Evolutionary conservation across 2,888 invertebrate species (phyloP).

Genomic region (Drosophila algonquin): DNA sequence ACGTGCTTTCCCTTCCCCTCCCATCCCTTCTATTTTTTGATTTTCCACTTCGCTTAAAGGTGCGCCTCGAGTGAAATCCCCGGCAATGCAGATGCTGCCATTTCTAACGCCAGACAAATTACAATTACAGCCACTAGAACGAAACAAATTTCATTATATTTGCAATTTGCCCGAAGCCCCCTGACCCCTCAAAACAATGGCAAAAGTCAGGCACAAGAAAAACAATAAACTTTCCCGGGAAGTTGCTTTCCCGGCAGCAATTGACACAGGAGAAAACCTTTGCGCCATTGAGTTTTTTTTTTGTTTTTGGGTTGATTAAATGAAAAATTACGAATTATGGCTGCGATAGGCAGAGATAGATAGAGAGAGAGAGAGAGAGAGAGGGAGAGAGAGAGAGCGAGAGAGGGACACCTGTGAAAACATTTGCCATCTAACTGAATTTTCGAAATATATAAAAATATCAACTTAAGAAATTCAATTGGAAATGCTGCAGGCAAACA

Average conservation of each 20-base stretch:
- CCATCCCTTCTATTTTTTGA: slow-evolving; percentile 4
- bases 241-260: background rate
- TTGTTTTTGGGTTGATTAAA: background rate
- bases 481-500: slow-evolving; percentile 49
- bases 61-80: slow-evolving; percentile 10
- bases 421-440: slow-evolving; percentile 66
- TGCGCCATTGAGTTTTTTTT: slow-evolving; percentile 2
- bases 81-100: background rate
- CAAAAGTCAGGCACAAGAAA: slow-evolving; percentile 67
- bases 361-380: background rate
- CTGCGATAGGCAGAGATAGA: slow-evolving; percentile 1
- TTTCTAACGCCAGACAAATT: slow-evolving; percentile 29
- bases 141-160: slow-evolving; percentile 76
- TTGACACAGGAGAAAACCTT: background rate
- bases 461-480: slow-evolving; percentile 61
- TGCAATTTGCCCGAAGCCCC: slow-evolving; percentile 52
- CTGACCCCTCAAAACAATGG: slow-evolving; percentile 2
- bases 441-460: slow-evolving; percentile 43
- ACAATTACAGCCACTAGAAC: slow-evolving; percentile 70
- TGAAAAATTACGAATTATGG: slow-evolving; percentile 11
- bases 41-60: slow-evolving; percentile 23
- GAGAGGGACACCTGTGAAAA: slow-evolving; percentile 51
- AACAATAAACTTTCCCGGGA: slow-evolving; percentile 58
- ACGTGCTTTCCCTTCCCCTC: background rate
- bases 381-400: background rate